Evolutionary conservation across 2,888 invertebrate species (phyloP).

Genomic region (Camptogramma bilineatum): DNA sequence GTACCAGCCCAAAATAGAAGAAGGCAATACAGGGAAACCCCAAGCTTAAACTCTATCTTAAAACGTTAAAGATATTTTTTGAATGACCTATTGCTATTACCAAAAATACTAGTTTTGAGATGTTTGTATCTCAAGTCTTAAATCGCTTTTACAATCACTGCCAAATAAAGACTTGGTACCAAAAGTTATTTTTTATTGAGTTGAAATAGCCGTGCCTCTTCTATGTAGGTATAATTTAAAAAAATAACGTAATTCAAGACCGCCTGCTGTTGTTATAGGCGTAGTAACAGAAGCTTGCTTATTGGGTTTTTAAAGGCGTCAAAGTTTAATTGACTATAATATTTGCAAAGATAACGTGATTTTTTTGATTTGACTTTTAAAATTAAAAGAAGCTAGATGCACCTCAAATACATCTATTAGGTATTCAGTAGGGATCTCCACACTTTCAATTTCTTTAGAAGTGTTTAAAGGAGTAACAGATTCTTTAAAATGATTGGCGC

Average conservation of each 20-base stretch:
- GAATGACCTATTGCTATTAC: slow-evolving; percentile 46
- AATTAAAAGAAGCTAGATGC: too few relatives aligned
- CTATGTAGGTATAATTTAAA: neutral
- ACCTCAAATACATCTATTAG: too few relatives aligned
- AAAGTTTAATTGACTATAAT: too few relatives aligned
- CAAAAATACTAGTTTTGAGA: slow-evolving; percentile 52
- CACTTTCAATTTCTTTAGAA: too few relatives aligned
- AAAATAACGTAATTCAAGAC: neutral
- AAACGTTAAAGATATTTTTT: slow-evolving; percentile 11
- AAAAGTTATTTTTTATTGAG: slow-evolving; percentile 15
- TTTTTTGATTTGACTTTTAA: too few relatives aligned
- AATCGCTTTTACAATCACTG: slow-evolving; percentile 45
- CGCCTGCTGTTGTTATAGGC: neutral
- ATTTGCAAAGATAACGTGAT: too few relatives aligned
- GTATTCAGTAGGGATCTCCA: too few relatives aligned
- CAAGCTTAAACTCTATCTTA: slow-evolving; percentile 38
- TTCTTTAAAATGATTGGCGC: too few relatives aligned
- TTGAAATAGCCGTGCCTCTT: too few relatives aligned
- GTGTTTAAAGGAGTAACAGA: too few relatives aligned
- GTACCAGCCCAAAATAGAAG: slow-evolving; percentile 80
- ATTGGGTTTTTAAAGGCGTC: neutral
- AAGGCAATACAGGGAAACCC: slow-evolving; percentile 40
- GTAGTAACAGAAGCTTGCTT: neutral
- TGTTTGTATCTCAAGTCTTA: slow-evolving; percentile 45
- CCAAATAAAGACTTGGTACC: slow-evolving; percentile 50